Base-by-base conservation (phyloP, 2,113 vertebrate species). In the Colius striatus region DNA sequence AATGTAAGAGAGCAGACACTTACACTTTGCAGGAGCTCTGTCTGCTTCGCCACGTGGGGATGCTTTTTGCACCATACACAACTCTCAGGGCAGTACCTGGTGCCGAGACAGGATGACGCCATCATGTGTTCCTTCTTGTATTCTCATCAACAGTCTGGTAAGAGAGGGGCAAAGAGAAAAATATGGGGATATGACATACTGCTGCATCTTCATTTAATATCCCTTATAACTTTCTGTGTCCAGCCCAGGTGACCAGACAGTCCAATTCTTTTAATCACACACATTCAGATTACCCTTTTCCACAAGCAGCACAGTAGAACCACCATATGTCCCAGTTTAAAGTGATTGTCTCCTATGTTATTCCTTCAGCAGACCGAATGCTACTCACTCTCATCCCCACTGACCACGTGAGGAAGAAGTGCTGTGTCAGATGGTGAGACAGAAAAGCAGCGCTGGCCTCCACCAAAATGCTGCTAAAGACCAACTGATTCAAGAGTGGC, bases 1-100 rank as follows among this genome's bases (percentile, higher is more conserved):
- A 88, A 86, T 27, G 22, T 25, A 72, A 74, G 19, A 36, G 57
- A 86, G 23, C 3, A 3, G 65, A 36, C 53, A 95, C 92, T 94
- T 58, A 97, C 96, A 11, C 29, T 96, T 91, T 50, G 36, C 65
- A 84, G 68, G n/a, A 92, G 27, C 23, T 18, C 53, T 90, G 13
- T 79, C 74, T 83, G 47, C 51, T 75, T 81, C 76, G 92, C 65
- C 68, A 45, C 57, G 34, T 0, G 0, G 32, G 72, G 57, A 78
- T 60, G 50, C 38, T 71, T 77, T 87, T 45, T 32, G 41, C 34
- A 41, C 27, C 36, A 22, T 16, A 25, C 47, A 71, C 65, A 75
- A 86, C 65, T 81, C 57, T n/a, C 30, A n/a, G 88, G 83, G 57
- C 73, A 86, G 57, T 50, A 34, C 81, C 67, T 84, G 55, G 54